Evolutionary conservation across 1,140 invertebrate genomes (phyloP).

Genomic region (Daktulosphaira vitifoliae): DNA sequence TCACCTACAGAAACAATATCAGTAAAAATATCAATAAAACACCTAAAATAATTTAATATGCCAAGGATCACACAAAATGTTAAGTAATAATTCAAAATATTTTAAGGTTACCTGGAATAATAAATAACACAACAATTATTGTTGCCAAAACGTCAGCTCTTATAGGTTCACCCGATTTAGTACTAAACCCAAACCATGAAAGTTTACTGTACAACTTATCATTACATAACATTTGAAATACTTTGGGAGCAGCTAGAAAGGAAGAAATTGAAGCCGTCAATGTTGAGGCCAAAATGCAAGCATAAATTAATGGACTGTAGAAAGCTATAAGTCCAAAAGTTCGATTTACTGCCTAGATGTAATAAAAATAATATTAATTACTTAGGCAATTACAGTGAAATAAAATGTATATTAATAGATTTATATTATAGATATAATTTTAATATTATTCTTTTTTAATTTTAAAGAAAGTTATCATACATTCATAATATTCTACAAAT

Average conservation of each 20-base stretch:
- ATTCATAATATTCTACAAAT: no score
- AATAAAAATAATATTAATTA: constrained; percentile 34
- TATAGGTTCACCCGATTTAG: constrained; percentile 61
- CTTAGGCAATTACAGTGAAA: no score
- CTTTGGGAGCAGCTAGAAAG: constrained; percentile 89
- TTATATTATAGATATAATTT: no score
- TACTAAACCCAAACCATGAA: constrained; percentile 64
- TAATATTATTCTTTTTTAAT: no score
- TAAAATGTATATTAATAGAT: no score
- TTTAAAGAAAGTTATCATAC: no score
- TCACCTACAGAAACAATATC: constrained; percentile 53
- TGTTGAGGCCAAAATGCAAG: constrained; percentile 93
- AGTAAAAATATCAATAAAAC: background rate
- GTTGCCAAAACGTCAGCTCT: constrained; percentile 88
- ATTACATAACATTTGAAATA: constrained; percentile 90
- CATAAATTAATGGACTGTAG: constrained; percentile 87
- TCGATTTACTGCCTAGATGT: constrained; percentile 46
- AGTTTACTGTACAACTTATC: constrained; percentile 92
- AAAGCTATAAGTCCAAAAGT: constrained; percentile 84
- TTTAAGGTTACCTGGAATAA: constrained; percentile 68
- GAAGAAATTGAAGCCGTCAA: constrained; percentile 91
- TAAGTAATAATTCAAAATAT: background rate
- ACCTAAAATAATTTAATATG: no score
- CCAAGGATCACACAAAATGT: background rate
- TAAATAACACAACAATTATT: constrained; percentile 73